These are phyloP conservation scores for Rhyacichthys aspro DNA, from an alignment of 2,797 vertebrate species.

Conservation along the genomic window DNA sequence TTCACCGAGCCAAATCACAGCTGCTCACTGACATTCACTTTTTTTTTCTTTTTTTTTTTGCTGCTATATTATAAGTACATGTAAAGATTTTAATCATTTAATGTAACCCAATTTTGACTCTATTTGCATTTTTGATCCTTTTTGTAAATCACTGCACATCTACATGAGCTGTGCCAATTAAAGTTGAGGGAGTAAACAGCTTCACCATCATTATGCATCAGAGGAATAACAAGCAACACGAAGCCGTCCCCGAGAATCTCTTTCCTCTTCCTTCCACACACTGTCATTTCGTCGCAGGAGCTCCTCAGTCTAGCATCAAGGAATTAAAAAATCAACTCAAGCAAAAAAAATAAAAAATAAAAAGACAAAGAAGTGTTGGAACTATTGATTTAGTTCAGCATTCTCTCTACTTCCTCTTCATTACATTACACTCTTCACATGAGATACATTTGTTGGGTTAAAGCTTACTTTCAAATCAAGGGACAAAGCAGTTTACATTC, in stretches of 20 bases:
- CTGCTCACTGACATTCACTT: slow-evolving; percentile 46
- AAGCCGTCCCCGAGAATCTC: too few species aligned
- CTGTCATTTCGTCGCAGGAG: slow-evolving; percentile 62
- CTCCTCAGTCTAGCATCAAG: too few species aligned
- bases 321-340: slow-evolving; percentile 27
- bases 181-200: slow-evolving; percentile 59
- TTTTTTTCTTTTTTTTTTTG: slow-evolving; percentile 22
- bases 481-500: too few species aligned
- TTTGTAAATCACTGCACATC: slow-evolving; percentile 60
- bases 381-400: too few species aligned
- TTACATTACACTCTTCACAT: too few species aligned
- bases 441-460: too few species aligned
- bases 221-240: slow-evolving; percentile 48
- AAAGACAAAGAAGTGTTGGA: too few species aligned
- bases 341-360: not conserved
- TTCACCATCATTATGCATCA: slow-evolving; percentile 61
- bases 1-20: slow-evolving; percentile 44
- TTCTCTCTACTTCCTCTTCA: too few species aligned
- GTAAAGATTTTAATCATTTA: slow-evolving; percentile 12
- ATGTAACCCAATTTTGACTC: slow-evolving; percentile 43
- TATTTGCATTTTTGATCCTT: slow-evolving; percentile 59
- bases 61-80: slow-evolving; percentile 2
- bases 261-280: too few species aligned
- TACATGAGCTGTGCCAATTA: slow-evolving; percentile 62
- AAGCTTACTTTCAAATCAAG: too few species aligned